These are phyloP conservation scores for Magallana gigas DNA, from an alignment of 1,140 invertebrate genomes.

Conservation along the genomic window DNA sequence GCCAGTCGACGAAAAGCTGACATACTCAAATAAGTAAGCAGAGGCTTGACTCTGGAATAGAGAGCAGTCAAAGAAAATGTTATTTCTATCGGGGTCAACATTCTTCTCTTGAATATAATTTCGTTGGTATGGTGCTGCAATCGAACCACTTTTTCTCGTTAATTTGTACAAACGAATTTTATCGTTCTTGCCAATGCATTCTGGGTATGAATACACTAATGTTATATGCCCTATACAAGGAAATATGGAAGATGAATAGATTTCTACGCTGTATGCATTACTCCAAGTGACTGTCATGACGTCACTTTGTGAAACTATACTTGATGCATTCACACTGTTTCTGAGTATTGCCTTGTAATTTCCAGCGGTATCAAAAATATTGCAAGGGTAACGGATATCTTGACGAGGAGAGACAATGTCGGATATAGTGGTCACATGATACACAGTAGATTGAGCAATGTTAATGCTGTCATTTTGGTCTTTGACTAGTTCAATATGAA, in stretches of 20 bases:
- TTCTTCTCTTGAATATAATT: constrained; percentile 62
- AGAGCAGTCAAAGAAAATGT: constrained; percentile 61
- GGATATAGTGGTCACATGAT: constrained; percentile 44
- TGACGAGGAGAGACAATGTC: constrained; percentile 40
- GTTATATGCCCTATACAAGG: constrained; percentile 60
- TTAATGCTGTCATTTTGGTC: constrained; percentile 18
- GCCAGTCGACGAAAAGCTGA: constrained; percentile 61
- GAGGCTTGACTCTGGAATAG: constrained; percentile 56
- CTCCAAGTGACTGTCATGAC: constrained; percentile 65
- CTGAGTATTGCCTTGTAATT: constrained; percentile 64
- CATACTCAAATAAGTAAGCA: constrained; percentile 70
- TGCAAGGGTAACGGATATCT: constrained; percentile 59
- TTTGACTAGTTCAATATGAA: constrained; percentile 60
- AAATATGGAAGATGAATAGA: constrained; percentile 58
- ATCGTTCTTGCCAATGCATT: constrained; percentile 61
- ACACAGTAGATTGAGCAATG: constrained; percentile 10
- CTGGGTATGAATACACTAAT: constrained; percentile 65
- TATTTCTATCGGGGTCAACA: constrained; percentile 54
- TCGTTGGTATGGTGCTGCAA: constrained; percentile 64
- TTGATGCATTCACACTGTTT: constrained; percentile 50
- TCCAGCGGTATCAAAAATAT: constrained; percentile 67
- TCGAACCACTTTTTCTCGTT: constrained; percentile 56
- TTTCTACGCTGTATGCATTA: constrained; percentile 58
- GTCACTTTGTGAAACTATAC: constrained; percentile 57
- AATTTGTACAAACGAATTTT: constrained; percentile 65